Base-by-base conservation (phyloP, 2,888 invertebrate genomes). In the Xanthorhoe designata region DNA sequence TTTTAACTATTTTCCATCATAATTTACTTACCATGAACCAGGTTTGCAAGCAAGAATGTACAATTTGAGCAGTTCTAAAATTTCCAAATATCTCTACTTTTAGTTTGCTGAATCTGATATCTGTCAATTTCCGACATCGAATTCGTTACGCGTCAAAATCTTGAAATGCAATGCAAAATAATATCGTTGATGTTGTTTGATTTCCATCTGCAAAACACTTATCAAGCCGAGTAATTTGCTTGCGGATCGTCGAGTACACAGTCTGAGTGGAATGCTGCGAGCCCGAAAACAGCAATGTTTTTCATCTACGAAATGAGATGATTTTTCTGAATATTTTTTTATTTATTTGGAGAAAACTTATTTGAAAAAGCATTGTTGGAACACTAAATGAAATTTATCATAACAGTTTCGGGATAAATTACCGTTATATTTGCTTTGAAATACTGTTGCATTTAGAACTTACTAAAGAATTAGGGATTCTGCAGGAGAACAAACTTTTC, bases 151-250 rank as follows among this genome's bases (percentile, higher is more conserved):
- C 29, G 32, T 64, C 60, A 52, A 65, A 52, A 57, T 61, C 52
- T 57, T 18, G 35, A 64, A 58, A 59, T 24, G 18, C 29, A 17
- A 13, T 59, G 15, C 61, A 57, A 61, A 58, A 61, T 65, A 61
- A 53, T 58, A 62, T 54, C 15, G 50, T 66, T 55, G 58, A 62
- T 59, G 66, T 55, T 54, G 19, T 66, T 58, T 66, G 58, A 35
- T 59, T 56, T 60, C 51, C 59, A 60, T 63, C 55, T 59, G 50
- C 59, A 60, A 63, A 67, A 59, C 62, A 60, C 59, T 65, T 60
- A 59, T 50, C 64, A 59, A 55, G 18, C 32, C 38, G 58, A 59
- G 59, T 45, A 65, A 65, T 60, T 56, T 65, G 56, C 56, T 60
- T 51, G 54, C 54, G 50, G 49, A 55, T 61, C 24, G 59, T 51